Percentiles rank a stretch among this genome's conserved stretches.
Evolutionary conservation across 2,888 invertebrate genomes (phyloP).

Genomic region (Lacanobia wlatinum): DNA sequence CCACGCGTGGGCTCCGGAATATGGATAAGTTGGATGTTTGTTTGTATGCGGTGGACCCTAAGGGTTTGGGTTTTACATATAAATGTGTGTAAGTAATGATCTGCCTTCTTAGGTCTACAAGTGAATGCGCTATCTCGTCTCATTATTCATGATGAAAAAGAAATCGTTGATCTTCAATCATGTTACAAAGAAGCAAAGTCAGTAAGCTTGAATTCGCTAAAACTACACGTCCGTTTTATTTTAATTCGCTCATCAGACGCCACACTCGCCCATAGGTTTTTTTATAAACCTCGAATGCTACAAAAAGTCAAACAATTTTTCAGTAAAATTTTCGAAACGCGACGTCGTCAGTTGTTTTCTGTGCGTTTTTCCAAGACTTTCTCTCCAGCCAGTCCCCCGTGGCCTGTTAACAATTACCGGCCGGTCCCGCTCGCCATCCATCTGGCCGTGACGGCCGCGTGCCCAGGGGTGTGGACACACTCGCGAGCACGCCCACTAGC

Average conservation of each 20-base stretch:
- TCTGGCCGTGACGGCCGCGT: constrained; percentile 27
- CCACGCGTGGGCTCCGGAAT: constrained; percentile 29
- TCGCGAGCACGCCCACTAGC: constrained; percentile 1
- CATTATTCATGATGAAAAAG: too few species aligned
- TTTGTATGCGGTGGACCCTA: constrained; percentile 4
- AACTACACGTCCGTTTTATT: too few species aligned
- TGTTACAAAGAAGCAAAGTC: too few species aligned
- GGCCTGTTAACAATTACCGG: constrained; percentile 47
- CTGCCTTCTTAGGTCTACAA: neutral
- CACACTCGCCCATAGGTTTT: too few species aligned
- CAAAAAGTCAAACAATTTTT: too few species aligned
- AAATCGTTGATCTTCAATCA: too few species aligned
- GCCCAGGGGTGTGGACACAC: neutral
- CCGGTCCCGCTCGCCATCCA: constrained; percentile 44
- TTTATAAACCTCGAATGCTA: too few species aligned
- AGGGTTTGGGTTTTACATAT: neutral
- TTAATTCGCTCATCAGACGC: too few species aligned
- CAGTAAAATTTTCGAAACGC: too few species aligned
- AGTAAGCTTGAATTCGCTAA: too few species aligned
- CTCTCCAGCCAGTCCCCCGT: constrained; percentile 5
- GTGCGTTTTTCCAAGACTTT: neutral
- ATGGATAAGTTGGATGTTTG: constrained; percentile 24
- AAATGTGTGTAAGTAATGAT: neutral
- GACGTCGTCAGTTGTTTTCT: neutral
- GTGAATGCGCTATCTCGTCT: too few species aligned